Evolutionary conservation across 1,140 invertebrate species (phyloP).

Genomic region (Bombus vancouverensis): DNA sequence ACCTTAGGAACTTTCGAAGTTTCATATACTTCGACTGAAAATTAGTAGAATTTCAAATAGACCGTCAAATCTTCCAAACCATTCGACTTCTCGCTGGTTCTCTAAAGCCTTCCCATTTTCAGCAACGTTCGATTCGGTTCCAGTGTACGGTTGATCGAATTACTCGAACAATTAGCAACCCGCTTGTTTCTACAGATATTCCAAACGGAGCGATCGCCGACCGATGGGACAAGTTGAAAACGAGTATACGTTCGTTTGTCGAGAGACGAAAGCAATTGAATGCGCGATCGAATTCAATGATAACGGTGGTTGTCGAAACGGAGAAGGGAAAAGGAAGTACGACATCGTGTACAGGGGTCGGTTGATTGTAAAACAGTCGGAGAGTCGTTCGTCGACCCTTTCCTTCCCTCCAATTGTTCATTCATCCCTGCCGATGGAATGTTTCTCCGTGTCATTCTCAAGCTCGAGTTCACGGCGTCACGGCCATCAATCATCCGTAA

Average conservation of each 20-base stretch:
- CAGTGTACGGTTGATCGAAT: not conserved
- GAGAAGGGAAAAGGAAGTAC: constrained; percentile 55
- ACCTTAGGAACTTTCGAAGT: not conserved
- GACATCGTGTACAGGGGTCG: not conserved
- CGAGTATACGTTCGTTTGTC: not conserved
- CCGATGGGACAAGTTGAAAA: not conserved
- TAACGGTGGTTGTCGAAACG: constrained; percentile 12
- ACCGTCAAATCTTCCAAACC: not conserved
- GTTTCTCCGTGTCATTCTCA: constrained; percentile 47
- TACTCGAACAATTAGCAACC: not conserved
- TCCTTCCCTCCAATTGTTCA: constrained; percentile 28
- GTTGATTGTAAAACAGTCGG: constrained; percentile 24
- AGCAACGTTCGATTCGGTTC: not conserved
- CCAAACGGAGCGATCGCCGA: constrained; percentile 4
- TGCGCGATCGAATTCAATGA: not conserved
- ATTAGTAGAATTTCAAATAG: not conserved
- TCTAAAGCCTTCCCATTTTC: not conserved
- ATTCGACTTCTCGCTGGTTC: not conserved
- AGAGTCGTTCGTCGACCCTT: constrained; percentile 36
- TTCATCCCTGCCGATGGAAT: constrained; percentile 53
- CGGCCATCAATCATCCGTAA: constrained; percentile 58
- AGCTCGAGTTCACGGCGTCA: constrained; percentile 46
- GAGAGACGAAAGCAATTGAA: not conserved
- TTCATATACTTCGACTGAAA: not conserved
- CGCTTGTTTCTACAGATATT: not conserved